Evolutionary conservation across 2,888 invertebrate genomes (phyloP).

Genomic region (Eupithecia vulgata): DNA sequence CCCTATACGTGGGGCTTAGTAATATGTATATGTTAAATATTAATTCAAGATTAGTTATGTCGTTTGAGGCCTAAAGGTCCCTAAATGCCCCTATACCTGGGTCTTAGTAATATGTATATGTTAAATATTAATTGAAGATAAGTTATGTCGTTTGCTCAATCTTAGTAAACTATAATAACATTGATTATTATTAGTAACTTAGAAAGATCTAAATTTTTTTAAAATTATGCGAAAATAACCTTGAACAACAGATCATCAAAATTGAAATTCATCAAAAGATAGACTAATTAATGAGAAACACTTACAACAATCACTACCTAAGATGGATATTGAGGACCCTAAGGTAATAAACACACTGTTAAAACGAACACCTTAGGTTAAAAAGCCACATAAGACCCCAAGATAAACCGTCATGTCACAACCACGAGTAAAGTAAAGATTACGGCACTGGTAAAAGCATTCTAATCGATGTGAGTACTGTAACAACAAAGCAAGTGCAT

Average conservation of each 20-base stretch:
- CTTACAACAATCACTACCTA: neutral
- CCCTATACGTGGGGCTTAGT: too few relatives aligned
- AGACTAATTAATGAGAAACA: neutral
- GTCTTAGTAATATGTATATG: too few relatives aligned
- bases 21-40: too few relatives aligned
- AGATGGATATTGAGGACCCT: neutral
- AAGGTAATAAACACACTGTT: neutral
- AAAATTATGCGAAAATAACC: neutral
- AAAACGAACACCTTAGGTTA: neutral
- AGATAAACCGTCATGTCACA: constrained; percentile 31
- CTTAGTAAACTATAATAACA: too few relatives aligned
- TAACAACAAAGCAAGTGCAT: constrained; percentile 55
- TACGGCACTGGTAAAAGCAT: constrained; percentile 23
- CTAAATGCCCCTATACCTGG: too few relatives aligned
- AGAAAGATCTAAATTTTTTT: neutral
- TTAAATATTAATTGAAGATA: too few relatives aligned
- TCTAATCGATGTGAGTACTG: constrained; percentile 29
- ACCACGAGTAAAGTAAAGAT: constrained; percentile 21
- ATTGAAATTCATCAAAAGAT: too few relatives aligned
- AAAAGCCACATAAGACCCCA: neutral
- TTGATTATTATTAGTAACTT: too few relatives aligned
- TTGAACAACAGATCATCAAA: neutral
- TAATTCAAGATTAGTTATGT: too few relatives aligned
- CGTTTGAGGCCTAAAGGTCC: too few relatives aligned
- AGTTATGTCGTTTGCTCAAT: too few relatives aligned